These are phyloP conservation scores for Forbesichthys papilliferus DNA, from an alignment of 2,113 vertebrate species.

Conservation along the genomic window DNA sequence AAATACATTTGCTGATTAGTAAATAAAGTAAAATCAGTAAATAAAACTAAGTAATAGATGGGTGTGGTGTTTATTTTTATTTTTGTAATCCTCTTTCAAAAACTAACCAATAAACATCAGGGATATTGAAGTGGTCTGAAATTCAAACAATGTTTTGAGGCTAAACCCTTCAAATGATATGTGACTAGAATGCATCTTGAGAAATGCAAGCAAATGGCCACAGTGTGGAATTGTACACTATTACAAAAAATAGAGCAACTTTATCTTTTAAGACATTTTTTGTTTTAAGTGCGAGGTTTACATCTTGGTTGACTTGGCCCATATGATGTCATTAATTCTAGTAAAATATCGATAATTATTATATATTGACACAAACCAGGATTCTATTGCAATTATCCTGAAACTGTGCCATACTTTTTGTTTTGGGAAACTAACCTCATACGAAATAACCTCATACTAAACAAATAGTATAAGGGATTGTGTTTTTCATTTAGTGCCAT, in stretches of 20 bases:
- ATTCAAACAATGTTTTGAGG: conserved; percentile 18
- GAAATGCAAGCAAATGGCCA: conserved; percentile 8
- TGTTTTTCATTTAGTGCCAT: conserved; percentile 60
- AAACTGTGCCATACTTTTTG: conserved; percentile 40
- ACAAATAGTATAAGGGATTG: conserved; percentile 12
- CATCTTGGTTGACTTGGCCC: background rate
- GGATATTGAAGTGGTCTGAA: background rate
- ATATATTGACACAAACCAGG: conserved; percentile 24
- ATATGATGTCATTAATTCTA: conserved; percentile 20
- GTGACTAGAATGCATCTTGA: conserved; percentile 20
- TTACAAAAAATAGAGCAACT: background rate
- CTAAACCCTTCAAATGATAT: conserved; percentile 19
- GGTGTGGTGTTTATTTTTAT: background rate
- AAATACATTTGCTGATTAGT: too few relatives aligned
- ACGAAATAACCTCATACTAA: conserved; percentile 28
- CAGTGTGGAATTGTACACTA: conserved; percentile 16
- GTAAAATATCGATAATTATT: conserved; percentile 6
- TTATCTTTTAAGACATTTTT: background rate
- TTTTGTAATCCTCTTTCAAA: conserved; percentile 16
- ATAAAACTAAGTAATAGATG: too few relatives aligned
- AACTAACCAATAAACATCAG: conserved; percentile 28
- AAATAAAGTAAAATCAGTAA: too few relatives aligned
- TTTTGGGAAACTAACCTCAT: conserved; percentile 41
- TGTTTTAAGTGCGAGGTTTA: background rate
- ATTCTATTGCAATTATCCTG: conserved; percentile 8